Conservation (phyloP, 2,888 invertebrate species). For the Limenitis camilla region DNA sequence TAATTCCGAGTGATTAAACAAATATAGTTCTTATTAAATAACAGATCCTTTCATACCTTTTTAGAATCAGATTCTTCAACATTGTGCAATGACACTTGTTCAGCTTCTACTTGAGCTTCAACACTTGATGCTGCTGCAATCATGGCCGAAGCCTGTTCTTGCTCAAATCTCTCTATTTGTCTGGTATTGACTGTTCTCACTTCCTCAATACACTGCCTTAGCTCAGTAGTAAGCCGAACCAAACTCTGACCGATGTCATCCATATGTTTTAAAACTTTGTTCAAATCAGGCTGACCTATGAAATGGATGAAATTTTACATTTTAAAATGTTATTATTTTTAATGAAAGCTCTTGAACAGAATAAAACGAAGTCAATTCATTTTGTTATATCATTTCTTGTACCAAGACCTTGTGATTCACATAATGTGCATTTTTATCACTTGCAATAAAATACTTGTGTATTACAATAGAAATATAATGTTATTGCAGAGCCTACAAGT, state of each 20-base stretch:
- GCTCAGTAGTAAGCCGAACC: constrained; percentile 79
- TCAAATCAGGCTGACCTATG: constrained; percentile 51
- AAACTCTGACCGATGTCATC: constrained; percentile 82
- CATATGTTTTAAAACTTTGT: constrained; percentile 75
- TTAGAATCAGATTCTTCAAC: constrained; percentile 80
- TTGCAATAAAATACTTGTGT: no score
- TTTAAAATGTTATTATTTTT: neutral
- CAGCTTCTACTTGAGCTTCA: constrained; percentile 77
- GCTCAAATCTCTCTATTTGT: constrained; percentile 76
- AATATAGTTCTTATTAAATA: no score
- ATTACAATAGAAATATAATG: no score
- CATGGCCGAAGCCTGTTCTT: constrained; percentile 79
- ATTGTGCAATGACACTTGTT: constrained; percentile 56
- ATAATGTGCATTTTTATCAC: no score
- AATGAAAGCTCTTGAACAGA: no score
- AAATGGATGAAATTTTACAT: constrained; percentile 3
- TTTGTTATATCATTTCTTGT: no score
- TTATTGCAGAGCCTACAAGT: no score
- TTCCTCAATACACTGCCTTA: constrained; percentile 83
- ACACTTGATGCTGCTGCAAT: constrained; percentile 75
- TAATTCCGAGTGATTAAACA: no score
- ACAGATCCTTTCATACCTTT: constrained; percentile 74
- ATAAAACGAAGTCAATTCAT: no score
- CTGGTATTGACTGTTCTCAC: constrained; percentile 79
- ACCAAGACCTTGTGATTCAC: no score